Conservation (phyloP, 2,888 invertebrate species). For the Andricus quercusramuli region DNA sequence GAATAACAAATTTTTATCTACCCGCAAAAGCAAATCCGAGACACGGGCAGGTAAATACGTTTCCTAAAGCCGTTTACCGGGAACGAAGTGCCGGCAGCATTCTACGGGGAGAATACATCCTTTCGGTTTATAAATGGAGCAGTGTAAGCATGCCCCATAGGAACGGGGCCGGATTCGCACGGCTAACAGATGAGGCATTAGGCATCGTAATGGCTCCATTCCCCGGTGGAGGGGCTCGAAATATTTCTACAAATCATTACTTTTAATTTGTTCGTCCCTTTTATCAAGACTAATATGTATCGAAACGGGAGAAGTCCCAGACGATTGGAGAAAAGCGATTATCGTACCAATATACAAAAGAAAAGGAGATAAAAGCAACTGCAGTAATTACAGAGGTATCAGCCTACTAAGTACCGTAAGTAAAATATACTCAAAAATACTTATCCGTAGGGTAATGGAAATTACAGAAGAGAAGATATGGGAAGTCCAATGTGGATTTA, state of each 20-base stretch:
- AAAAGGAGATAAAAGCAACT: no score
- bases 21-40: constrained; percentile 54
- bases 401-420: no score
- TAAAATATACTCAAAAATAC: no score
- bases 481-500: no score
- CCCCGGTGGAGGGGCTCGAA: constrained; percentile 68
- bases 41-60: constrained; percentile 54
- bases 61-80: constrained; percentile 58
- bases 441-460: no score
- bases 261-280: constrained; percentile 76
- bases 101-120: constrained; percentile 63
- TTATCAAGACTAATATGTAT: constrained; percentile 61
- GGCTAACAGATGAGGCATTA: constrained; percentile 78
- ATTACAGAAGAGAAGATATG: no score
- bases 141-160: constrained; percentile 73
- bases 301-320: no score
- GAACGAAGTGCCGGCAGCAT: constrained; percentile 53
- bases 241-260: constrained; percentile 79
- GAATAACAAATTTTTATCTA: constrained; percentile 54
- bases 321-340: no score
- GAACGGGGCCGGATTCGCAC: constrained; percentile 70
- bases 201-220: constrained; percentile 74
- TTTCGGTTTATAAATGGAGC: constrained; percentile 74
- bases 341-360: no score
- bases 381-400: no score